Percentiles rank a stretch among this genome's conserved stretches.
Evolutionary conservation across 2,888 invertebrate genomes (phyloP).

Genomic region (Pecten maximus): DNA sequence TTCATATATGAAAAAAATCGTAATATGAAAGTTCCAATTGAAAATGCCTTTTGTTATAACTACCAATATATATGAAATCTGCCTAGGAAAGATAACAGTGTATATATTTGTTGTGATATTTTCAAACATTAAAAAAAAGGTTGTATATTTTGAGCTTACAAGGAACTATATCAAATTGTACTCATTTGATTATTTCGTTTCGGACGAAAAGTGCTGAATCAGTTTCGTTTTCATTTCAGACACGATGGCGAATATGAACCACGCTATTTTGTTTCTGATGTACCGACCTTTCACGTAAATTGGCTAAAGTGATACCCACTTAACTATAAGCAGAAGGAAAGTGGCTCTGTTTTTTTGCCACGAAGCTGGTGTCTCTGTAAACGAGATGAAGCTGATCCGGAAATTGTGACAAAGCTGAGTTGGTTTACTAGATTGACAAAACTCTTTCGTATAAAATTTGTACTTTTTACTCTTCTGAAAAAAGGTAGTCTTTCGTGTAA

Average conservation of each 20-base stretch:
- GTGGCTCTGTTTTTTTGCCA: not conserved
- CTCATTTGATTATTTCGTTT: not conserved
- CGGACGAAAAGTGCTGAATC: not conserved
- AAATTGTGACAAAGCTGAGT: not conserved
- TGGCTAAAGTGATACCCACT: constrained; percentile 28
- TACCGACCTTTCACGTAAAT: not conserved
- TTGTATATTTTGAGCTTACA: not conserved
- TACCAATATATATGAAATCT: no score
- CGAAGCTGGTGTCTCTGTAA: not conserved
- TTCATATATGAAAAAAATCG: not conserved
- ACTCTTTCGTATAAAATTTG: no score
- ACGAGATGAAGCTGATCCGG: not conserved
- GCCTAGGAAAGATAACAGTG: no score
- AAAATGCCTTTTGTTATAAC: no score
- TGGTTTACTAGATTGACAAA: not conserved
- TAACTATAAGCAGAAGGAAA: not conserved
- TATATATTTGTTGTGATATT: no score
- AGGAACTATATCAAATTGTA: not conserved
- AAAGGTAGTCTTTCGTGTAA: no score
- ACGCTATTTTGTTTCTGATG: not conserved
- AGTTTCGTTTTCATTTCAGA: not conserved
- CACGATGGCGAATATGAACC: not conserved
- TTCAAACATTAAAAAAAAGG: no score
- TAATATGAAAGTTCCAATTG: no score
- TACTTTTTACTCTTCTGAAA: no score